Base-by-base conservation (phyloP, 2,113 vertebrate genomes). In the Zosterops hypoxanthus region DNA sequence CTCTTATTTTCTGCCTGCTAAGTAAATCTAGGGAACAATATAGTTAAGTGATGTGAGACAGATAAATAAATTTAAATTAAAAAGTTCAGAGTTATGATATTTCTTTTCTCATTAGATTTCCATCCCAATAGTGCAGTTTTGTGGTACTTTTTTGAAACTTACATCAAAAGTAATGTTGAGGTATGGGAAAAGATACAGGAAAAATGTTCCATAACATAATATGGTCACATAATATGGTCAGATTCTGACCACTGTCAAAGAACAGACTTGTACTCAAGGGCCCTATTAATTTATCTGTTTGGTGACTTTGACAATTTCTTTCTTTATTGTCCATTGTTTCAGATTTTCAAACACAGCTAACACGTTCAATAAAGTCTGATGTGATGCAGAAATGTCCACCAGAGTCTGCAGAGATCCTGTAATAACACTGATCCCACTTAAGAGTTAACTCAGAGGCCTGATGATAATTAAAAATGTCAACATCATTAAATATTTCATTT, bases 401-500 rank as follows among this genome's bases (percentile, higher is more conserved):
- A 34, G 42, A 72, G 33, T 26, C 91, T 83, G 20, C 44, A 91
- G 82, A 91, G 75, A 92, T 52, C 26, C 23, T 93, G 14, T 72
- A 91, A 88, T 92, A 95, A 91, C 55, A 66, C 10, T 86, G 47
- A 73, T 92, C 21, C 18, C 82, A 94, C 78, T 86, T 52, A 90
- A 76, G 88, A 88, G 71, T 53, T 90, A 94, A 93, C 68, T 88
- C 71, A 75, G 60, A 92, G 47, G 28, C 41, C 82, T 92, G 69
- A 80, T 88, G 68, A 60, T 95, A 94, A 96, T 94, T 92, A 86
- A 94, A 96, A 95, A 96, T 95, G 89, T 93, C 93, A 95, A 88
- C 87, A 91, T 95, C 92, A 89, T 97, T 96, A 96, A 94, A 90
- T 92, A 97, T 91, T 96, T 96, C 50, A 70, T 96, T 95, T 66